Conservation (phyloP, 2,797 vertebrate species). For the Enteromius anoplus region DNA sequence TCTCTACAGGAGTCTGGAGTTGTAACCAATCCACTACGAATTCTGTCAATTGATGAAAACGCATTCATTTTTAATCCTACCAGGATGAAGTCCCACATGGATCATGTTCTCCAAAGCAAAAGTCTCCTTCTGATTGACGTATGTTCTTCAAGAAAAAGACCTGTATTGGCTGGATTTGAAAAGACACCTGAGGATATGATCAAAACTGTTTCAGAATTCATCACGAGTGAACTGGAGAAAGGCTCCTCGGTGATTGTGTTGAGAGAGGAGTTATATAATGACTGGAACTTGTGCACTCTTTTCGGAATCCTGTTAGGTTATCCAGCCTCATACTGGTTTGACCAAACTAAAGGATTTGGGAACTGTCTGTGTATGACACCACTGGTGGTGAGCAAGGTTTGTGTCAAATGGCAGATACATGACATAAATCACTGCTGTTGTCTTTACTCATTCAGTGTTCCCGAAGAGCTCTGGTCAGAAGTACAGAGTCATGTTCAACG, state of each 20-base stretch:
- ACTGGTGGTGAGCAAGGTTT: conserved; percentile 79
- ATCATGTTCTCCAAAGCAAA: conserved; percentile 60
- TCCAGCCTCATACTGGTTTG: conserved; percentile 86
- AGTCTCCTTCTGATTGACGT: conserved; percentile 78
- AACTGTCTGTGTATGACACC: conserved; percentile 89
- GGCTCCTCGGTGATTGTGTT: conserved; percentile 52
- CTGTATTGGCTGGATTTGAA: conserved; percentile 63
- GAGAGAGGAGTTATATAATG: conserved; percentile 64
- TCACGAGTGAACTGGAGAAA: conserved; percentile 61
- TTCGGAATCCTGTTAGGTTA: conserved; percentile 90
- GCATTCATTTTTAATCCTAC: conserved; percentile 76
- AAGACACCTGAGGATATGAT: conserved; percentile 64
- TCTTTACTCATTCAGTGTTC: conserved; percentile 92
- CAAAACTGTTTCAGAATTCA: conserved; percentile 68
- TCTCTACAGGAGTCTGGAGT: conserved; percentile 74
- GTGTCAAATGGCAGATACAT: conserved; percentile 72
- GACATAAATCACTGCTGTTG: conserved; percentile 63
- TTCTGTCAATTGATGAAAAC: conserved; percentile 77
- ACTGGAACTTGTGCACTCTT: conserved; percentile 89
- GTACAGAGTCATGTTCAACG: conserved; percentile 66
- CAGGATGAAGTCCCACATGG: conserved; percentile 64
- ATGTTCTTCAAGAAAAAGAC: conserved; percentile 70
- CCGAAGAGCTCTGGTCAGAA: conserved; percentile 75
- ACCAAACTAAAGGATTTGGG: conserved; percentile 70
- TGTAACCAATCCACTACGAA: conserved; percentile 70